A percentile compares a stretch with the other conserved stretches of the same genome.
Conservation (phyloP, 2,888 invertebrate genomes). For the Cantharis rufa region DNA sequence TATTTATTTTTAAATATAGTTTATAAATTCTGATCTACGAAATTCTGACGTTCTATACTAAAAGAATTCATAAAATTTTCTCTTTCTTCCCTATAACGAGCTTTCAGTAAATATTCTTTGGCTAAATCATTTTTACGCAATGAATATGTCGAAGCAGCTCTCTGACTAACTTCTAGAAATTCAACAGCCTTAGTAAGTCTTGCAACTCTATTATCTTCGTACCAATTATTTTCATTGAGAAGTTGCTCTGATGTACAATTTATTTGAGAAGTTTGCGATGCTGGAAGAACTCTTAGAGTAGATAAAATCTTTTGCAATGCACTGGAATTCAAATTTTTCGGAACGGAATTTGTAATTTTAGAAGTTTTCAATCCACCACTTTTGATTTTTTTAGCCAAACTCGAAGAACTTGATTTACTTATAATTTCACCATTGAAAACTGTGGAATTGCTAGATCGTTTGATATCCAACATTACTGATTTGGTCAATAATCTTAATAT, state of each 20-base stretch:
- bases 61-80: slow-evolving; percentile 59
- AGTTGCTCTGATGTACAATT: background rate
- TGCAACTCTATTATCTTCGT: slow-evolving; percentile 47
- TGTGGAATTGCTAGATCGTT: background rate
- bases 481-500: slow-evolving; percentile 53
- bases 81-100: slow-evolving; percentile 58
- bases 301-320: background rate
- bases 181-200: slow-evolving; percentile 48
- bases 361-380: background rate
- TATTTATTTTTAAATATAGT: background rate
- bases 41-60: slow-evolving; percentile 45
- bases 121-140: slow-evolving; percentile 55
- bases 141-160: slow-evolving; percentile 53
- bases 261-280: background rate
- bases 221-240: slow-evolving; percentile 19
- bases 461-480: slow-evolving; percentile 37
- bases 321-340: background rate
- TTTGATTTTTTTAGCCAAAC: background rate
- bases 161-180: slow-evolving; percentile 55
- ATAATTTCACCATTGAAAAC: background rate
- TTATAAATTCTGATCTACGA: background rate
- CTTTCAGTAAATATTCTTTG: slow-evolving; percentile 58
- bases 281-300: background rate
- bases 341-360: background rate
- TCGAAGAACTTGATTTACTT: background rate